phyloP scores from a whole-genome alignment of 2,888 invertebrate species.

The Tetrapedia diversipes region DNA sequence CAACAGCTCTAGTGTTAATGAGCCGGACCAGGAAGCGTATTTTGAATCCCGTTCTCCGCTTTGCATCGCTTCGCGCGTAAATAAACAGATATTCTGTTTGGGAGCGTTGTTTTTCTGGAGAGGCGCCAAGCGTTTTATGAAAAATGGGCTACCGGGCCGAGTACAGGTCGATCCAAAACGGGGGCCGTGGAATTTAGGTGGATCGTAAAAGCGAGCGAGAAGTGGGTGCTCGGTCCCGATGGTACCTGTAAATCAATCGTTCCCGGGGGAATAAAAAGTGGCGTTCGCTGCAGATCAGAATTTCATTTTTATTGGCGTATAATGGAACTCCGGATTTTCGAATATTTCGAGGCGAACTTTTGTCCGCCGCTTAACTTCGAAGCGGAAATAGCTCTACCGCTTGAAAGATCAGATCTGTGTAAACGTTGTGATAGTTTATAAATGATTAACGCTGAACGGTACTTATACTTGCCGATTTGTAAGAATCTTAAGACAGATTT shows the following conservation, averaged over 20 bases:
- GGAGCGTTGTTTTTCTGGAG: conserved; percentile 9
- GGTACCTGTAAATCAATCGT: neutral
- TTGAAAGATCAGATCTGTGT: neutral
- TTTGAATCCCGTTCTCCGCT: neutral
- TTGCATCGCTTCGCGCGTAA: conserved; percentile 7
- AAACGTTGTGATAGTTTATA: too few relatives aligned
- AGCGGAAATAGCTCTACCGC: neutral
- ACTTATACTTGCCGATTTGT: too few relatives aligned
- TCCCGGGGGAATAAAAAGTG: neutral
- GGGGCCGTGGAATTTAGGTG: neutral
- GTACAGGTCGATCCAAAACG: neutral
- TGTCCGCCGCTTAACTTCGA: neutral
- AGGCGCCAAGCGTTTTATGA: conserved; percentile 17
- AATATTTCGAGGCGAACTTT: neutral
- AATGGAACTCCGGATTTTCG: too few relatives aligned
- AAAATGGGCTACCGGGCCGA: neutral
- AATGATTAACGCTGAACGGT: too few relatives aligned
- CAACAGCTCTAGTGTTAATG: too few relatives aligned
- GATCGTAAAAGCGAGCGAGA: neutral
- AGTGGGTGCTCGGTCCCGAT: too few relatives aligned
- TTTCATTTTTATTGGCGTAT: neutral
- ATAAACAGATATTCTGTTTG: conserved; percentile 19
- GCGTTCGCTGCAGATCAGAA: too few relatives aligned
- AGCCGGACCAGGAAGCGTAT: conserved; percentile 1
- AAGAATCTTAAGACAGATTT: too few relatives aligned